Evolutionary conservation across 2,113 vertebrate genomes (phyloP).

Genomic region (Barbus barbus): DNA sequence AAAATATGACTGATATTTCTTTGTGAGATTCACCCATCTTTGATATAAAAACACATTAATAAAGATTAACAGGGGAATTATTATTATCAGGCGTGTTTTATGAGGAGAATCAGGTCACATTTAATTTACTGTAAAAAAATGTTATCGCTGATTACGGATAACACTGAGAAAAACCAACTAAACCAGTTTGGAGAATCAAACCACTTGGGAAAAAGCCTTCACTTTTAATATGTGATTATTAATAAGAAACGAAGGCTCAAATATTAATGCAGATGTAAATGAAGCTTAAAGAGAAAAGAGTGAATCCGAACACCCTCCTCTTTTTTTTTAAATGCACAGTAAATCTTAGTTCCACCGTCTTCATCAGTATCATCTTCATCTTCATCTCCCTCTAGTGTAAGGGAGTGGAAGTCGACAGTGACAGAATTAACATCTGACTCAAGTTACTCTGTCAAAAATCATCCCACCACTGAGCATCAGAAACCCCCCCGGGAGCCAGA

Average conservation of each 20-base stretch:
- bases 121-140: constrained; percentile 43
- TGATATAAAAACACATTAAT: constrained; percentile 29
- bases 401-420: not conserved
- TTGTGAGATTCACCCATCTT: not conserved
- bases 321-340: constrained; percentile 23
- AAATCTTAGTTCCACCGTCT: constrained; percentile 29
- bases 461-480: too few species aligned
- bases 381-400: constrained; percentile 6
- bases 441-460: constrained; percentile 41
- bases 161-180: constrained; percentile 55
- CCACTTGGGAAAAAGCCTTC: constrained; percentile 72
- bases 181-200: constrained; percentile 82
- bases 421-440: constrained; percentile 30
- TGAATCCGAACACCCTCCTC: constrained; percentile 7
- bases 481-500: constrained; percentile 28
- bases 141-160: constrained; percentile 47
- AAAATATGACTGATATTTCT: constrained; percentile 9
- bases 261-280: constrained; percentile 40
- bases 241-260: constrained; percentile 45
- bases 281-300: constrained; percentile 40
- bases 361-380: constrained; percentile 1
- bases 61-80: constrained; percentile 4
- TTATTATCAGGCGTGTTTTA: constrained; percentile 28
- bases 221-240: constrained; percentile 62
- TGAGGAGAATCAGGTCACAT: constrained; percentile 14